These are phyloP conservation scores for Cheirogaleus major DNA, from an alignment of 2,797 vertebrate genomes.

Conservation along the genomic window DNA sequence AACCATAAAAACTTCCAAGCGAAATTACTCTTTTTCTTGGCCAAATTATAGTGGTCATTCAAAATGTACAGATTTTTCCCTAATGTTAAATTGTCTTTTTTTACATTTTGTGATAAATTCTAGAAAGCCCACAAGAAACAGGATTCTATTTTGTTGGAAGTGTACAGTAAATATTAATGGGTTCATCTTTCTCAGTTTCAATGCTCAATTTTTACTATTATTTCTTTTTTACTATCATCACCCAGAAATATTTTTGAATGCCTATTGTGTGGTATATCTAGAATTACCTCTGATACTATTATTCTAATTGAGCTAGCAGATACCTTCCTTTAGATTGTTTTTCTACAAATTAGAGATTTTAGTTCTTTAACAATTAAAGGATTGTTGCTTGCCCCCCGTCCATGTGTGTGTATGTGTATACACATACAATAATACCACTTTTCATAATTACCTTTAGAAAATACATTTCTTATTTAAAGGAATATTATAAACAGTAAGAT, in stretches of 20 bases:
- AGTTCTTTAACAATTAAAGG: constrained; percentile 30
- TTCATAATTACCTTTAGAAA: constrained; percentile 48
- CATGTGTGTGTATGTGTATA: neutral
- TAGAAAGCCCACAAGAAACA: constrained; percentile 20
- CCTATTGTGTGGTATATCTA: neutral
- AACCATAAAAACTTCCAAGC: constrained; percentile 40
- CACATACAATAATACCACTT: neutral
- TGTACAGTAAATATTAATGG: neutral
- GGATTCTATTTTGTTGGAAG: constrained; percentile 34
- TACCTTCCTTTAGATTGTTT: constrained; percentile 18
- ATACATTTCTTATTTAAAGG: constrained; percentile 11
- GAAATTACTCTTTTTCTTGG: constrained; percentile 2
- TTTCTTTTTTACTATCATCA: neutral
- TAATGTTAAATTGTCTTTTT: constrained; percentile 4
- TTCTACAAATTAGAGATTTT: constrained; percentile 35
- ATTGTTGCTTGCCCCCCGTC: neutral
- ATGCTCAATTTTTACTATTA: neutral
- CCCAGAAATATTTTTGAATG: constrained; percentile 42
- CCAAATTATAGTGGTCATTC: constrained; percentile 5
- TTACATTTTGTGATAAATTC: constrained; percentile 3
- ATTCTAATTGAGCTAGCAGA: neutral
- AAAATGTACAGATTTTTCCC: constrained; percentile 35
- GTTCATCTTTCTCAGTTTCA: constrained; percentile 45
- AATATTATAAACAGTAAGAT: constrained; percentile 40
- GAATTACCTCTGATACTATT: neutral